Evolutionary conservation across 2,797 vertebrate species (phyloP), one percentile per base, ranked within the genome.

Genomic region (Molossus alvarezi): DNA sequence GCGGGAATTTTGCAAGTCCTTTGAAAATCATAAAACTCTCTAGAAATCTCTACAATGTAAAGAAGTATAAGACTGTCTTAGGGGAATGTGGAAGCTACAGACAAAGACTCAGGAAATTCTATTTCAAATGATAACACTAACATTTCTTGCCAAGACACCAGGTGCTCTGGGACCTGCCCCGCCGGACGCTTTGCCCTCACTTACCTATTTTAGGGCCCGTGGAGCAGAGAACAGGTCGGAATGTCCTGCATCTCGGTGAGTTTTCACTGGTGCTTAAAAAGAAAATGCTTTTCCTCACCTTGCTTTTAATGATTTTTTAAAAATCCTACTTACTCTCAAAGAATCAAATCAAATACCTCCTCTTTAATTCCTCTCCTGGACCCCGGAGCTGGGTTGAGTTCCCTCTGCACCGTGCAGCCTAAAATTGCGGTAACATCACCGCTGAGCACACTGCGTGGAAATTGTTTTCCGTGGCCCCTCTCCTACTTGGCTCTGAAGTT

Each of bases 91-190:
- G 45, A 67, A 53, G 12, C 15, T 10, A 72, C n/a, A 65, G 33
- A 57, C 6, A 25, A 55, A 76, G 62, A 2, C 3, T 91, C 33
- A 41, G 17, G 37, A 91, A 53, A 71, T 60, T 33, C 29, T 45
- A 64, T 73, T 92, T 82, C 21, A 48, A 80, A 37, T 55, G 6
- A 60, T 58, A 64, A 45, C 10, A 21, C 9, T 69, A 18, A 58
- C 25, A 21, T 33, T 57, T n/a, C 75, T 76, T 27, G 69, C 17
- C 41, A 73, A 83, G 25, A 72, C 6, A 27, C 11, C 51, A 48
- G 1, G 0, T 1, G 3, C 33, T 25, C 9, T 55, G 20, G 81
- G 27, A 20, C 9, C 51, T 65, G 8, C 1, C 4, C 17, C n/a
- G 27, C 7, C 14, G 13, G 53, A 9, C 5, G 21, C 0, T 14